These are phyloP conservation scores for Macaria notata DNA, from an alignment of 2,888 invertebrate species.

Conservation along the genomic window DNA sequence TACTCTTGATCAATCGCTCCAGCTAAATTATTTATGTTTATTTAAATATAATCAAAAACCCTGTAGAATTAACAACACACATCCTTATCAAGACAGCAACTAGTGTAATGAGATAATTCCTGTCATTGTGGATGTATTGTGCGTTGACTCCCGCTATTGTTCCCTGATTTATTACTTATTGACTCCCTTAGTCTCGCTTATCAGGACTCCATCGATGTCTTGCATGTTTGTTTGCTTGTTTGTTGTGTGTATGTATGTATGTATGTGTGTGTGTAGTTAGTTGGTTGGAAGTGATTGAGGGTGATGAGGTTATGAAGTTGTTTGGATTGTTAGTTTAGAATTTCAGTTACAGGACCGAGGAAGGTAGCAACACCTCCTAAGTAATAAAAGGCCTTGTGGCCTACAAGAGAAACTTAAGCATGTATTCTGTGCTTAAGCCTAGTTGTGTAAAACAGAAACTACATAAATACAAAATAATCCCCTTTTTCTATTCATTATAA, in stretches of 20 bases:
- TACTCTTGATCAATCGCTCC: too few relatives aligned
- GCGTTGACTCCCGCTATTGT: constrained; percentile 22
- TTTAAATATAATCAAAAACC: too few relatives aligned
- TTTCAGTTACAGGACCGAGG: too few relatives aligned
- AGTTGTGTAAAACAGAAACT: too few relatives aligned
- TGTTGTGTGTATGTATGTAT: neutral
- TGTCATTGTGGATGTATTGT: constrained; percentile 25
- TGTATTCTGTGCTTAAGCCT: too few relatives aligned
- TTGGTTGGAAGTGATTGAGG: neutral
- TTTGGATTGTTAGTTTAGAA: too few relatives aligned
- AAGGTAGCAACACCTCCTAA: too few relatives aligned
- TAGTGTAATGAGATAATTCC: constrained; percentile 32
- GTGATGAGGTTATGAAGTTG: neutral
- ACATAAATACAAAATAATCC: too few relatives aligned
- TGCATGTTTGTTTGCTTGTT: constrained; percentile 9
- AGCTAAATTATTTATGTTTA: too few relatives aligned
- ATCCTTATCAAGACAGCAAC: constrained; percentile 24
- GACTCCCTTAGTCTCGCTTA: constrained; percentile 21
- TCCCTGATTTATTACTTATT: constrained; percentile 32
- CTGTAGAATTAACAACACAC: constrained; percentile 17
- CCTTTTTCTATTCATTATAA: too few relatives aligned
- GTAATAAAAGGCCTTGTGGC: too few relatives aligned
- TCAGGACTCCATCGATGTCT: constrained; percentile 11
- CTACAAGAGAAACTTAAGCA: too few relatives aligned
- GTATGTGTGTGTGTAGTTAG: neutral